Evolutionary conservation across 2,888 invertebrate species (phyloP).

Genomic region (Perizoma flavofasciatum): DNA sequence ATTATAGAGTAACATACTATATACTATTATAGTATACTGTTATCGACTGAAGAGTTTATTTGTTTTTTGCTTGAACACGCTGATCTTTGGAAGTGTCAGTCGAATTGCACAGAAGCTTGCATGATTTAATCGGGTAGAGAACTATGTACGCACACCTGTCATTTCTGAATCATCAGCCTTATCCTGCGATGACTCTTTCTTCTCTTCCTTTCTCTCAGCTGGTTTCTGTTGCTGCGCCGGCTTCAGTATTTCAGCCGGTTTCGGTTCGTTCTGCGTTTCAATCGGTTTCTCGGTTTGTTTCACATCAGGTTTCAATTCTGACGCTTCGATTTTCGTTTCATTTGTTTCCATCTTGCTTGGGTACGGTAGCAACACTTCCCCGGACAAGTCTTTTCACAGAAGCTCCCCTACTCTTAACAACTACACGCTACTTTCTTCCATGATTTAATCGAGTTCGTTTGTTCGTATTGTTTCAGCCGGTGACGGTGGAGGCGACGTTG

Average conservation of each 20-base stretch:
- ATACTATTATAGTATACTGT: not conserved
- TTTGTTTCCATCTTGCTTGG: constrained; percentile 65
- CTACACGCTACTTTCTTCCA: no score
- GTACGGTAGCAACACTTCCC: no score
- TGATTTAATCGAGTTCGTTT: not conserved
- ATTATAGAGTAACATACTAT: no score
- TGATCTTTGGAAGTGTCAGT: no score
- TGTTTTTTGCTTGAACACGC: no score
- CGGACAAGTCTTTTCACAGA: no score
- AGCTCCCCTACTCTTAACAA: no score
- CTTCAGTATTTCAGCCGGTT: constrained; percentile 46
- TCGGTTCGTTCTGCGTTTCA: constrained; percentile 39
- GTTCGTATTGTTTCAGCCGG: constrained; percentile 2
- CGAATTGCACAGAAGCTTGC: no score
- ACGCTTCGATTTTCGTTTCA: constrained; percentile 43
- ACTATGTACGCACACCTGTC: constrained; percentile 78
- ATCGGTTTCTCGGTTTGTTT: constrained; percentile 27
- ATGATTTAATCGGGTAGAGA: no score
- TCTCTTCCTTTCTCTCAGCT: constrained; percentile 46
- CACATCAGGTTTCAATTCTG: constrained; percentile 35
- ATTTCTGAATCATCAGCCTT: constrained; percentile 83
- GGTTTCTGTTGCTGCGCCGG: constrained; percentile 39
- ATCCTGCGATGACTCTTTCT: constrained; percentile 70
- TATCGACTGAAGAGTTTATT: no score
- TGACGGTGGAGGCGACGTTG: constrained; percentile 20